phyloP scores from a whole-genome alignment of 1,140 invertebrate species.

The Theocolax elegans region DNA sequence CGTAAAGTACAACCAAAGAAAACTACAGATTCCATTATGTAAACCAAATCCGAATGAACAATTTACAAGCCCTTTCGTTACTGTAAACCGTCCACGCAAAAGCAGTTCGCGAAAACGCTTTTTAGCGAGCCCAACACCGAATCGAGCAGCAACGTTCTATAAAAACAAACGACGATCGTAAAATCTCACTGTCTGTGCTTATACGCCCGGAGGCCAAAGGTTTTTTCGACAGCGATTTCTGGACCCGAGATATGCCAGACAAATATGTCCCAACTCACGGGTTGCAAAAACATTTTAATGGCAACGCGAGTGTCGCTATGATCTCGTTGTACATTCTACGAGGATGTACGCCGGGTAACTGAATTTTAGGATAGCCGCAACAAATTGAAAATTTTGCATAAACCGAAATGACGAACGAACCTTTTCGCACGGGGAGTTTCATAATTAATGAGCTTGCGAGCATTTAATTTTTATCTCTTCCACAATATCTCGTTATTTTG shows the following conservation, averaged over 20 bases:
- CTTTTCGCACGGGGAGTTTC: no score
- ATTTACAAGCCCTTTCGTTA: no score
- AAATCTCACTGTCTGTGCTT: not conserved
- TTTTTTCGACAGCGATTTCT: constrained; percentile 8
- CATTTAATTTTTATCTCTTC: no score
- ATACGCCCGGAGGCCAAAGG: not conserved
- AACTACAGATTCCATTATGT: not conserved
- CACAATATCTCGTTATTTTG: no score
- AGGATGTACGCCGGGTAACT: not conserved
- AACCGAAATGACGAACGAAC: not conserved
- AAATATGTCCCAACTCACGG: not conserved
- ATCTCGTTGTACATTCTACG: not conserved
- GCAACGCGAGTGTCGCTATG: not conserved
- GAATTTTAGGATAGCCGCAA: not conserved
- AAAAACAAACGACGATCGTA: constrained; percentile 19
- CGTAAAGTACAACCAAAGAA: not conserved
- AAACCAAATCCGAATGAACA: not conserved
- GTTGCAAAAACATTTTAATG: not conserved
- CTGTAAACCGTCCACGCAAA: constrained; percentile 1
- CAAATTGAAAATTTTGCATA: not conserved
- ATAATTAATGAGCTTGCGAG: no score
- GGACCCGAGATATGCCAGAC: not conserved
- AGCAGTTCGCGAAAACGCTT: not conserved
- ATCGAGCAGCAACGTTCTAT: constrained; percentile 13
- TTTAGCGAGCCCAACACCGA: not conserved